A percentile compares a stretch with the other conserved stretches of the same genome.
These are phyloP conservation scores for Lagenorhynchus albirostris DNA, from an alignment of 2,113 vertebrate species.

Conservation along the genomic window DNA sequence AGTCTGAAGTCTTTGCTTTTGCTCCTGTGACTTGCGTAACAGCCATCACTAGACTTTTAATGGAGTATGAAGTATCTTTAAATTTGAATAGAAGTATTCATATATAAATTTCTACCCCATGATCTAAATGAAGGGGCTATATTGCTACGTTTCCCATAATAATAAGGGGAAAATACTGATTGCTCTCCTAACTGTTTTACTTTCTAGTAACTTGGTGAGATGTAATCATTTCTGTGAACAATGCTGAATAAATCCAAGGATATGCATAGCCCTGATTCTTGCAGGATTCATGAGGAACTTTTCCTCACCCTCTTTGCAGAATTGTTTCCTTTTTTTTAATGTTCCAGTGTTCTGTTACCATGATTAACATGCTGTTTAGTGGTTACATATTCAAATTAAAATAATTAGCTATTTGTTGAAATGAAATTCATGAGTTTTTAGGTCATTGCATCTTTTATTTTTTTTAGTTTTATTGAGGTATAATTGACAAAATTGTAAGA, in stretches of 20 bases:
- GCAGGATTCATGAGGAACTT: background rate
- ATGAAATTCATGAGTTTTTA: background rate
- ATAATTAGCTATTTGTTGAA: background rate
- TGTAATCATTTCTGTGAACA: background rate
- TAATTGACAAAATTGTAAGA: background rate
- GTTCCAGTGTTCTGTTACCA: background rate
- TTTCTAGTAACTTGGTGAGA: background rate
- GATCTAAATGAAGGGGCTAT: background rate
- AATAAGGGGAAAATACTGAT: background rate
- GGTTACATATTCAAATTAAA: background rate
- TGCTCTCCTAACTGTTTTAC: background rate
- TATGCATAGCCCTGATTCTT: background rate
- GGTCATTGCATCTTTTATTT: background rate
- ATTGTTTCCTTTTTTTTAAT: background rate
- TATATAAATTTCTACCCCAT: background rate
- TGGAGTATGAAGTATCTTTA: background rate
- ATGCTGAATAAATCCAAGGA: background rate
- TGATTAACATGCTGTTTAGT: background rate
- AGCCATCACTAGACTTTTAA: background rate
- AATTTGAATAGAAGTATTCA: background rate
- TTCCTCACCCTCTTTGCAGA: background rate
- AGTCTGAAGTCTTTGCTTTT: background rate
- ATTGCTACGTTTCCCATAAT: background rate
- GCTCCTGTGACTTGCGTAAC: background rate
- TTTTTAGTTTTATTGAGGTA: background rate